A percentile compares a stretch with the other conserved stretches of the same genome.
Conservation (phyloP, 2,888 invertebrate genomes). For the Dryobota labecula region DNA sequence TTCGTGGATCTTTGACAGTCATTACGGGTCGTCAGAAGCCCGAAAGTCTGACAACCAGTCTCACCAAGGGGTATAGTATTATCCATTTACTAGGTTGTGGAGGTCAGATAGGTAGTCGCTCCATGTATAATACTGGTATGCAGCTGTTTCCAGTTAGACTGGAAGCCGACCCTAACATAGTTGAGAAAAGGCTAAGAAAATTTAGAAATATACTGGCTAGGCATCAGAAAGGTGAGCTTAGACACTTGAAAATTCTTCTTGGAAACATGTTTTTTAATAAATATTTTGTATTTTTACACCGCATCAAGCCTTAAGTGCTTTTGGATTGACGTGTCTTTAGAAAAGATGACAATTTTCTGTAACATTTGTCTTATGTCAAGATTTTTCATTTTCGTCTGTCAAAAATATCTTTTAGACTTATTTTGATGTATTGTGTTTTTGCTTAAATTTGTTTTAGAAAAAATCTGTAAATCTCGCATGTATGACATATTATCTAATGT, state of each 20-base stretch:
- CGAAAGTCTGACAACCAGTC: too few relatives aligned
- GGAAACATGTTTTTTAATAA: not conserved
- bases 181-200: too few relatives aligned
- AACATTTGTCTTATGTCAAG: not conserved
- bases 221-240: not conserved
- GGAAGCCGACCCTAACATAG: too few relatives aligned
- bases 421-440: not conserved
- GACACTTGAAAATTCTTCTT: not conserved
- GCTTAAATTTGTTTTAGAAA: not conserved
- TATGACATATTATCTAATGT: not conserved
- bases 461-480: not conserved
- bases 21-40: too few relatives aligned
- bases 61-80: too few relatives aligned
- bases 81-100: too few relatives aligned
- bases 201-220: too few relatives aligned
- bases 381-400: conserved; percentile 15
- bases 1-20: too few relatives aligned
- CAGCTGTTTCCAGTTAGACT: too few relatives aligned
- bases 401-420: not conserved
- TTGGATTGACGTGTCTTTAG: conserved; percentile 29
- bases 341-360: not conserved
- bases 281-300: conserved; percentile 22
- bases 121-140: too few relatives aligned
- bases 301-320: conserved; percentile 38
- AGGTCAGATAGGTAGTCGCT: too few relatives aligned